phyloP scores from a whole-genome alignment of 2,888 invertebrate species.

The Cactoblastis cactorum region DNA sequence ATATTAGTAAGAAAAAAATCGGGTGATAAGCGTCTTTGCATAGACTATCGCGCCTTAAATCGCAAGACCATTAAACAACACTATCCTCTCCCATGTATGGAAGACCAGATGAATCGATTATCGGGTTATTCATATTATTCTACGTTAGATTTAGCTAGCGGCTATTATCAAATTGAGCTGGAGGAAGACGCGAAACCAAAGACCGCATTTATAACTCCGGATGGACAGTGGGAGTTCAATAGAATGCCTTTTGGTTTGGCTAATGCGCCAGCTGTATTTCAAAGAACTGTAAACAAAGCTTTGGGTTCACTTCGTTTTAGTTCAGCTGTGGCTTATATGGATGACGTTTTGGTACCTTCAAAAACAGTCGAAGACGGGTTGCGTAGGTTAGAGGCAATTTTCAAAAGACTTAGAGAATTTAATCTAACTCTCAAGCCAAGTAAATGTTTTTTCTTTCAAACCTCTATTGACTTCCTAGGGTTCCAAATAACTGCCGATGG shows the following conservation, averaged over 20 bases:
- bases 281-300: slow-evolving; percentile 18
- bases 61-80: too few species aligned
- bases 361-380: not conserved
- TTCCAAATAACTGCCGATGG: not conserved
- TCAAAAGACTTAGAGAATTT: not conserved
- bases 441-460: slow-evolving; percentile 6
- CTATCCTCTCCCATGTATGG: too few species aligned
- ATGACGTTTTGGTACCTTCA: slow-evolving; percentile 15
- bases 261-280: slow-evolving; percentile 20
- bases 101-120: too few species aligned
- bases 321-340: slow-evolving; percentile 15
- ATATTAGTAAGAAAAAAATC: too few species aligned
- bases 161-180: too few species aligned
- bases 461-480: not conserved
- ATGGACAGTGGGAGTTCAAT: slow-evolving; percentile 18
- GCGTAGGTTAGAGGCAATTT: not conserved
- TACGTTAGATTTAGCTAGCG: too few species aligned
- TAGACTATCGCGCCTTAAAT: too few species aligned
- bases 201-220: not conserved
- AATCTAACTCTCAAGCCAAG: not conserved
- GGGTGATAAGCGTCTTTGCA: too few species aligned
- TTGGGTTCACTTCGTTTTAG: slow-evolving; percentile 6
- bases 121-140: too few species aligned
- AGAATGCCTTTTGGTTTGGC: not conserved
- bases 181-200: too few species aligned